Evolutionary conservation across 2,113 vertebrate species (phyloP), one percentile per base, ranked within the genome.

Genomic region (Poeciliopsis occidentalis): DNA sequence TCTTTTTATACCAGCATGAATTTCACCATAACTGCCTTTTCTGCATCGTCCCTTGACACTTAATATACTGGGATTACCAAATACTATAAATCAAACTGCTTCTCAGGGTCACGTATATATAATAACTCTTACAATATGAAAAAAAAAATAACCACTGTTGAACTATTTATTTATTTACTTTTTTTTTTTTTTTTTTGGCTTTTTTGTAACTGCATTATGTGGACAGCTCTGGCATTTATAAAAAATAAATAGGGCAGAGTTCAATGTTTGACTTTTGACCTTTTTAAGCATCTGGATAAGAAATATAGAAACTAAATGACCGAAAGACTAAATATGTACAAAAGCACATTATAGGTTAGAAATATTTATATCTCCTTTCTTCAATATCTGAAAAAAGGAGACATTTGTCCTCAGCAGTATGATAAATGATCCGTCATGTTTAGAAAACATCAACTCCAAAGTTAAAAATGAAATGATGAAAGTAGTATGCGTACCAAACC

Each of bases 231-330:
- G 73, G 73, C 60, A 8, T 79, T 82, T 82, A 81, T 75, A 60
- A 84, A 81, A 86, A 79, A 90, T 76, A 85, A 90, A 86, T 75
- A 82, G 64, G 1, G 12, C 63, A 12, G 64, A 68, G 69, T 69
- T 79, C n/a, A 24, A 22, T 0, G 29, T 78, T 87, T 64, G 76
- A 80, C 82, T 76, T 82, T 41, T 26, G 83, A 64, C 62, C 71
- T 75, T 62, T 63, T 80, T 24, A 60, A 74, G 76, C 26, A 10
- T 67, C 69, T 61, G 80, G 5, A 47, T 84, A 82, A 24, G 8
- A n/a, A 54, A 54, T 17, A 47, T 47, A 54, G 8, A 54, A 54
- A 24, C 1, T 10, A 24, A 8, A n/a, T 3, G 8, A 84, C 71
- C 64, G 4, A 41, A n/a, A 41, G 60, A 69, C 72, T 69, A 63